Base-by-base conservation (phyloP, 30 jellyfish, hydroid and myxozoan species). In the Phacellophora camtschatica region DNA sequence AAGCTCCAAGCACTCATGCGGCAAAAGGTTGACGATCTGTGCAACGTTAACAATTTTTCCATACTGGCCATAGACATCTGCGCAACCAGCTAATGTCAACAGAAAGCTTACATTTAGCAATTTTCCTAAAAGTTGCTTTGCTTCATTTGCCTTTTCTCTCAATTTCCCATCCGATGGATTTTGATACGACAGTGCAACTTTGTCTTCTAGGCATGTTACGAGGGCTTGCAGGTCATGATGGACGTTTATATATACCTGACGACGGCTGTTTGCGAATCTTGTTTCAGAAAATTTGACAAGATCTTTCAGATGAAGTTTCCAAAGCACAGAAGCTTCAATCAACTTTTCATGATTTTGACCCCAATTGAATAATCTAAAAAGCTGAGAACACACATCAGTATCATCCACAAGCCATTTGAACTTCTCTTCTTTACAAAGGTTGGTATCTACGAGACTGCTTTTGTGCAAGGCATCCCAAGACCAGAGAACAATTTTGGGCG, bases 31-130 rank as follows among this genome's bases (percentile, higher is more conserved):
- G 74, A 59, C 42, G 55, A 68, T 68, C 12, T 68, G 8, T 68
- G 8, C 27, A 32, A 32, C 34, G n/a, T n/a, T n/a, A n/a, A n/a
- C n/a, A n/a, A n/a, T n/a, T n/a, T n/a, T n/a, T n/a, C n/a, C n/a
- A n/a, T 31, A 68, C 71, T 68, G 83, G 72, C 83, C 74, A 68
- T 68, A 68, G 72, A 68, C 83, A 41, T 68, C 83, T 7, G 83
- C 83, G 10, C 83, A 68, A 41, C 83, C 83, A 41, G 83, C 74
- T 68, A 66, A 66, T 66, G 71, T 36, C 73, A 28, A 36, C 32
- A 66, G 81, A 71, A n/a, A n/a, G n/a, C n/a, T n/a, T 4, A 68
- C 83, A 42, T 68, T 68, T 68, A 35, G 83, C 74, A 68, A 46
- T 68, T 68, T 68, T 36, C 83, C 73, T 41, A 37, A 35, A 68